Percentiles rank a stretch among this genome's conserved stretches.
Conservation (phyloP, 1,140 invertebrate genomes). For the Pachyrhynchus sulphureomaculatus region DNA sequence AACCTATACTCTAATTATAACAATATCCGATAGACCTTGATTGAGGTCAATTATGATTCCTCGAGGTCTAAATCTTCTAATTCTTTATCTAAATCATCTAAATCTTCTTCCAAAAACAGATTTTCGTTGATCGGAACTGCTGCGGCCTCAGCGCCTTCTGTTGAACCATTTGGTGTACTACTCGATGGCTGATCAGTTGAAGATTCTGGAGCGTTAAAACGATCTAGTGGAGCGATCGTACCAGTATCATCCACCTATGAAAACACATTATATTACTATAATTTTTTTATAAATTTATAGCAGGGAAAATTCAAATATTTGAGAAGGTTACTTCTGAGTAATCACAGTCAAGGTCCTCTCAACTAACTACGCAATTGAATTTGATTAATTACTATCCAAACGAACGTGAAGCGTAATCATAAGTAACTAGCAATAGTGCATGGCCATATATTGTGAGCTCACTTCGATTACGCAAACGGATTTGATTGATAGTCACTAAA, state of each 20-base stretch:
- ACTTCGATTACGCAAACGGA: no score
- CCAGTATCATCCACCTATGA: slow-evolving; percentile 60
- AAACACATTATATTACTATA: slow-evolving; percentile 4
- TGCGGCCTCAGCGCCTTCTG: slow-evolving; percentile 52
- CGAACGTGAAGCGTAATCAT: no score
- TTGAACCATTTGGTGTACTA: slow-evolving; percentile 43
- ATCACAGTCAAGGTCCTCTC: no score
- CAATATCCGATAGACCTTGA: slow-evolving; percentile 22
- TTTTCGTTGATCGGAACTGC: slow-evolving; percentile 90
- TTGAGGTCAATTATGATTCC: slow-evolving; percentile 51
- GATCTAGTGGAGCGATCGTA: slow-evolving; percentile 58
- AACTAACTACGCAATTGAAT: no score
- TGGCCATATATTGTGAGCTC: no score
- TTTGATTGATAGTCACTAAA: no score
- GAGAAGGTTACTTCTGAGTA: no score
- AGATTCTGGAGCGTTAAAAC: slow-evolving; percentile 46
- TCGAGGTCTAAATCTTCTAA: slow-evolving; percentile 71
- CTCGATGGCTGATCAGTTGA: slow-evolving; percentile 34
- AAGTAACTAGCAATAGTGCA: no score
- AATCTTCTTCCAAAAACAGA: slow-evolving; percentile 87
- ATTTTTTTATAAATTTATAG: no score
- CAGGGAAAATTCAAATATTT: no score
- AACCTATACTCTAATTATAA: slow-evolving; percentile 9
- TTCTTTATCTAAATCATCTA: slow-evolving; percentile 82
- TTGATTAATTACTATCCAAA: no score